Conservation (phyloP, 2,888 invertebrate species). For the Drosophila kanekoi region DNA sequence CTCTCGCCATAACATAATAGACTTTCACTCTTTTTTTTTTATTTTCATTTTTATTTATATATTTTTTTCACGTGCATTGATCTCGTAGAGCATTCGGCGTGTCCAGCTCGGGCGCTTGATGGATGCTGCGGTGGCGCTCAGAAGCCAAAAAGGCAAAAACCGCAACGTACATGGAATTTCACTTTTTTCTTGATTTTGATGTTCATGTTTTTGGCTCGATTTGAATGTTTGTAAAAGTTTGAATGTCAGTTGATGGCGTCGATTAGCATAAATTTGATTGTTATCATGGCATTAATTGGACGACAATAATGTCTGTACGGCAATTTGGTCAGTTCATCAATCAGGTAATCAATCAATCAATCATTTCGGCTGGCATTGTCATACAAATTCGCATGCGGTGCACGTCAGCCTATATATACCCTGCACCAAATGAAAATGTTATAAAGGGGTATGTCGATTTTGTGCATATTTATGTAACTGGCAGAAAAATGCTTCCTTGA, state of each 20-base stretch:
- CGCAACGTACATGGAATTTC: constrained; percentile 55
- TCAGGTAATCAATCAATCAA: constrained; percentile 45
- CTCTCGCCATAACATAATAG: constrained; percentile 66
- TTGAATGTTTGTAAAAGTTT: constrained; percentile 33
- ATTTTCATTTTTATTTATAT: constrained; percentile 10
- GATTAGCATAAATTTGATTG: constrained; percentile 71
- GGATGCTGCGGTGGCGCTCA: constrained; percentile 48
- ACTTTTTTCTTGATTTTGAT: constrained; percentile 48
- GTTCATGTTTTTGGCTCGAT: constrained; percentile 13
- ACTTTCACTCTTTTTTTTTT: constrained; percentile 68
- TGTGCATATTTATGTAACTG: no score
- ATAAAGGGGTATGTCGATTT: no score
- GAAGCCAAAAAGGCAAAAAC: constrained; percentile 50
- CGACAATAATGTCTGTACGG: constrained; percentile 29
- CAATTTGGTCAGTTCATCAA: constrained; percentile 59
- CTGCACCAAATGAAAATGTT: no score
- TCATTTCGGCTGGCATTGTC: constrained; percentile 46
- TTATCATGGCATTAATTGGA: constrained; percentile 63
- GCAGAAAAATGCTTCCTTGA: no score
- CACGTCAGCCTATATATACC: constrained; percentile 4
- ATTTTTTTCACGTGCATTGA: constrained; percentile 60
- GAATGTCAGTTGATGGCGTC: constrained; percentile 36
- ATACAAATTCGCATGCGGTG: constrained; percentile 42
- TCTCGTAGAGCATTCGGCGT: constrained; percentile 64
- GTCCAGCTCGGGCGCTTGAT: constrained; percentile 61